A percentile compares a stretch with the other conserved stretches of the same genome.
phyloP scores from a whole-genome alignment of 35 echinoderm and acorn worm genomes.

The Nesometra sesokonis region DNA sequence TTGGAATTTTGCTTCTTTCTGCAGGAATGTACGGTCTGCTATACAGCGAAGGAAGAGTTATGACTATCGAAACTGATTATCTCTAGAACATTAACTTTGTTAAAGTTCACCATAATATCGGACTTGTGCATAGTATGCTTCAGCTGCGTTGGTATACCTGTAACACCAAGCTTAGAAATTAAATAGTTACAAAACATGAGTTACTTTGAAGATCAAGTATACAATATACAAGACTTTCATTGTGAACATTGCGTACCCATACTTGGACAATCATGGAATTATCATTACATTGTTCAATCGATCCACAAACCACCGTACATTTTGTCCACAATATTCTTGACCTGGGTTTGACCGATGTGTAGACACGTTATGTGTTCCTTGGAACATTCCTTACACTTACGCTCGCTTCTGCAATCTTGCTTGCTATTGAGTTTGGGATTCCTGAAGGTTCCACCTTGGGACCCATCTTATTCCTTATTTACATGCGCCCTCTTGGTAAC shows the following conservation, averaged over 20 bases:
- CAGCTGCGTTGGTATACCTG: not conserved
- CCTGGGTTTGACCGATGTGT: not conserved
- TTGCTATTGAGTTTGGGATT: too few species aligned
- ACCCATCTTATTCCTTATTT: too few species aligned
- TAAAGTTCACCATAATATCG: not conserved
- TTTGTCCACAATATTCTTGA: not conserved
- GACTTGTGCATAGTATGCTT: slow-evolving; percentile 17
- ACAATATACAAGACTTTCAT: not conserved
- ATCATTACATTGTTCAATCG: not conserved
- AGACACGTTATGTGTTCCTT: not conserved
- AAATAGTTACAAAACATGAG: not conserved
- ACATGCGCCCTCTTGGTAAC: too few species aligned
- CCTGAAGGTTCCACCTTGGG: too few species aligned
- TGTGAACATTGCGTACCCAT: not conserved
- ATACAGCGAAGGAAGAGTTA: slow-evolving; percentile 1
- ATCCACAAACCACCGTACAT: not conserved
- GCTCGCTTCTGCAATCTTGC: not conserved
- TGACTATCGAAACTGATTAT: not conserved
- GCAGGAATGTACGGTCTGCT: not conserved
- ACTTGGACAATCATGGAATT: slow-evolving; percentile 29
- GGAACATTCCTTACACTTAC: not conserved
- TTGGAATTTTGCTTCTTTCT: slow-evolving; percentile 10
- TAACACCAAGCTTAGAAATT: not conserved
- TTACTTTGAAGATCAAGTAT: slow-evolving; percentile 16
- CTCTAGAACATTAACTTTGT: slow-evolving; percentile 4